Evolutionary conservation across 1,140 invertebrate species (phyloP), one percentile per base, ranked within the genome.

Genomic region (Cotesia glomerata): DNA sequence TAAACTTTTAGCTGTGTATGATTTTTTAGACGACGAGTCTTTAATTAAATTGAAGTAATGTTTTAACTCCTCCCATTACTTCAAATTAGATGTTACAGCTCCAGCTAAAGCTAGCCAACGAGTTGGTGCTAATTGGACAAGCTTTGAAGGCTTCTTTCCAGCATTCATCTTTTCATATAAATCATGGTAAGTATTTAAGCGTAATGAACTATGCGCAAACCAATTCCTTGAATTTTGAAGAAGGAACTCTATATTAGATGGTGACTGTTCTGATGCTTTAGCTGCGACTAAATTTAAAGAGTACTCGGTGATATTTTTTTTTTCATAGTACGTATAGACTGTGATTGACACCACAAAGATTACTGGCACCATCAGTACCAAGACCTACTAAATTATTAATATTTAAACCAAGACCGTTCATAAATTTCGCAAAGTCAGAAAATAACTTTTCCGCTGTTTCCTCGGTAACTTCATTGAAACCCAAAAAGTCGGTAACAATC

Each of bases 21-120:
- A 77, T 65, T 75, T 76, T 54, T 79, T 75, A 0, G 52, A 51
- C 9, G 73, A 71, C 7, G 72, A 54, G 72, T 32, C 9, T 39
- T 39, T 39, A 39, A 39, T 39, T 39, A 39, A 1, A 1, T 39
- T 39, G 64, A 82, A 82, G 74, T 81, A 77, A 34, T 63, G 54
- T 79, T 84, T 84, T 67, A 85, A 78, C 74, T 85, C 82, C 34
- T 77, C 8, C 80, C 80, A 86, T 69, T 86, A 82, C 11, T 82
- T 74, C 7, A 81, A 65, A 52, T 84, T 82, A 59, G 78, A 36
- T 67, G 75, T 72, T 2, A 84, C 80, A 13, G 80, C 81, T 9
- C 71, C 49, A 49, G 66, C 76, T 16, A 67, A 56, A n/a, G 80
- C 82, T 52, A 86, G 72, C 82, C 81, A 87, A 71, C 83, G 72